These are phyloP conservation scores for Sigmodon hispidus DNA, from an alignment of 2,113 vertebrate species.

Conservation along the genomic window DNA sequence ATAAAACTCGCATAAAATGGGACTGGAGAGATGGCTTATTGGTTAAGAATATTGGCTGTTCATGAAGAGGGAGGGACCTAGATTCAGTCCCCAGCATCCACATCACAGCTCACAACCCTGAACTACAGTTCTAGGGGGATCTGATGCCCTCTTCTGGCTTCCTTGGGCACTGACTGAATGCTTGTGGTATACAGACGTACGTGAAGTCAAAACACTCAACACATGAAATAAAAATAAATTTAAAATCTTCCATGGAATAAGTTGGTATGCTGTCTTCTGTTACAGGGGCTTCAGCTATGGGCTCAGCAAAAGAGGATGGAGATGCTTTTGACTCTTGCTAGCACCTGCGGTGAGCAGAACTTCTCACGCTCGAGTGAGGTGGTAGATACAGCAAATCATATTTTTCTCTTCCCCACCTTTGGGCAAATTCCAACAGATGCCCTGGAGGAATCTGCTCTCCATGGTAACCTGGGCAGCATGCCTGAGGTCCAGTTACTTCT, in stretches of 20 bases:
- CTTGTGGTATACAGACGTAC: not conserved
- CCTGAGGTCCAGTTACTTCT: not conserved
- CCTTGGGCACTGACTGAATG: not conserved
- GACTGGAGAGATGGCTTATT: not conserved
- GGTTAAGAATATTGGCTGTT: not conserved
- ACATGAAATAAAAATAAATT: not conserved
- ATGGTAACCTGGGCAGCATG: fast-evolving
- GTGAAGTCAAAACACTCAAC: not conserved
- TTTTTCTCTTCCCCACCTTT: not conserved
- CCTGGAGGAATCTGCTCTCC: not conserved
- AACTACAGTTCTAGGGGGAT: not conserved
- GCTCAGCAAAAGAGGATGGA: not conserved
- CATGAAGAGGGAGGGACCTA: too few relatives aligned
- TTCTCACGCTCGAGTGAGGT: not conserved
- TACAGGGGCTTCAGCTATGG: too few relatives aligned
- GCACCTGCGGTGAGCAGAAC: fast-evolving
- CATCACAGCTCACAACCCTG: not conserved
- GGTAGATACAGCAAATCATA: not conserved
- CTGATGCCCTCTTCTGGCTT: not conserved
- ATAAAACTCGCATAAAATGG: not conserved
- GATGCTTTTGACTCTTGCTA: not conserved
- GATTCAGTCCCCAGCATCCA: not conserved
- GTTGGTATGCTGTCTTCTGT: not conserved
- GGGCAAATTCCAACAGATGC: not conserved
- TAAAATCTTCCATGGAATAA: not conserved